These are phyloP conservation scores for Brenthis hecate DNA, from an alignment of 2,888 invertebrate genomes.

Conservation along the genomic window DNA sequence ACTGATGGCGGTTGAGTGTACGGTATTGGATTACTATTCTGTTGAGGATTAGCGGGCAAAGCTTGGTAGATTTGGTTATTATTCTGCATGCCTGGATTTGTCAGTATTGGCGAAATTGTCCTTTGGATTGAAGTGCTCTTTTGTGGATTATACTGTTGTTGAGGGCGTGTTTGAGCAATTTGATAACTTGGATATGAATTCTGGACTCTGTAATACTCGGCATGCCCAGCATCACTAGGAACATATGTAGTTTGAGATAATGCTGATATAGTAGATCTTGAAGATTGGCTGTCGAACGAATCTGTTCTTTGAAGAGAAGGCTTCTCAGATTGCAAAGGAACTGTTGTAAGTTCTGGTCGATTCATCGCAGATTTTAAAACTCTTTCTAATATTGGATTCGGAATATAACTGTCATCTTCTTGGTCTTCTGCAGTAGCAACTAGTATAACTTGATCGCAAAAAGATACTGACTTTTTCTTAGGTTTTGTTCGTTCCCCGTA, in stretches of 20 bases:
- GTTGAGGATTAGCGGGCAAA: constrained; percentile 57
- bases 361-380: constrained; percentile 91
- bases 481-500: constrained; percentile 82
- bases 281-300: constrained; percentile 79
- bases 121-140: constrained; percentile 64
- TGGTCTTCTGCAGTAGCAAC: constrained; percentile 96
- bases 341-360: constrained; percentile 84
- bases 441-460: constrained; percentile 96
- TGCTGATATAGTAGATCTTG: constrained; percentile 76
- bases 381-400: constrained; percentile 94
- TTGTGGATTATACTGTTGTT: constrained; percentile 64
- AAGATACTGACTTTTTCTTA: constrained; percentile 96
- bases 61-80: constrained; percentile 68
- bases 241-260: constrained; percentile 70
- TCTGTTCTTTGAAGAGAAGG: constrained; percentile 75
- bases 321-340: constrained; percentile 75
- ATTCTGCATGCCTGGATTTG: constrained; percentile 50
- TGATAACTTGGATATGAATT: constrained; percentile 68
- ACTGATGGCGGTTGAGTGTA: constrained; percentile 69
- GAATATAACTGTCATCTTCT: constrained; percentile 94
- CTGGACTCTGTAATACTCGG: constrained; percentile 69
- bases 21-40: constrained; percentile 66
- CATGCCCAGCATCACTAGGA: constrained; percentile 60
- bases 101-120: constrained; percentile 58
- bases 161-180: constrained; percentile 61